A percentile compares a stretch with the other conserved stretches of the same genome.
These are phyloP conservation scores for Clarias magur DNA, from an alignment of 2,113 vertebrate genomes.

Conservation along the genomic window DNA sequence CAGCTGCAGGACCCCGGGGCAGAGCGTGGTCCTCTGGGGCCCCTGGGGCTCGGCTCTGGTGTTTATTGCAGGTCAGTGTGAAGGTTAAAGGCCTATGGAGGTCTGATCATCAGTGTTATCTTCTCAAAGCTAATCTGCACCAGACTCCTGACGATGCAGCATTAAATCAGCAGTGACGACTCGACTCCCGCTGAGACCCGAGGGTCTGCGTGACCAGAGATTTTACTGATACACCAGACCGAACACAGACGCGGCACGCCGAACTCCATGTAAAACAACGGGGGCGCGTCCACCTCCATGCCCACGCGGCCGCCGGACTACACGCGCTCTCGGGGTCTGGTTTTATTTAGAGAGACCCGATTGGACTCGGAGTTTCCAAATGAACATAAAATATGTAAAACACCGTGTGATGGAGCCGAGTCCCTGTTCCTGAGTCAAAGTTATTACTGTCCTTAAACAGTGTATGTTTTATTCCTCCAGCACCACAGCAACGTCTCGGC, in stretches of 20 bases:
- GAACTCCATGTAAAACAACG: neutral
- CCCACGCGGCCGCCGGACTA: neutral
- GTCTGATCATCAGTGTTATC: constrained; percentile 65
- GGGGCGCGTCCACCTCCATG: neutral
- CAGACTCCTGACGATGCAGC: constrained; percentile 56
- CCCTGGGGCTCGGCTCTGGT: constrained; percentile 58
- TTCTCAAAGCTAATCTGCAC: constrained; percentile 58
- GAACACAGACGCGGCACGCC: neutral
- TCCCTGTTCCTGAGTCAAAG: neutral
- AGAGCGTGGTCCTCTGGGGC: constrained; percentile 64
- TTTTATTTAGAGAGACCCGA: neutral
- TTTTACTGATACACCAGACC: neutral
- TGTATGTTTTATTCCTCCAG: neutral
- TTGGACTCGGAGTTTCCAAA: neutral
- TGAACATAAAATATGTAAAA: neutral
- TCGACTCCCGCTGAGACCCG: constrained; percentile 43
- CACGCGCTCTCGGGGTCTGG: neutral
- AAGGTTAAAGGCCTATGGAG: constrained; percentile 69
- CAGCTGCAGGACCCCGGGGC: constrained; percentile 60
- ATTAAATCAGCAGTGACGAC: constrained; percentile 54
- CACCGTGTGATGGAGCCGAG: neutral
- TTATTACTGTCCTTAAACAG: neutral
- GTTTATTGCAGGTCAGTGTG: constrained; percentile 73
- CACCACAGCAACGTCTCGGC: neutral
- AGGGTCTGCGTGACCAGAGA: neutral